A percentile compares a stretch with the other conserved stretches of the same genome.
Evolutionary conservation across 2,888 invertebrate species (phyloP).

Genomic region (Hydraecia micacea): DNA sequence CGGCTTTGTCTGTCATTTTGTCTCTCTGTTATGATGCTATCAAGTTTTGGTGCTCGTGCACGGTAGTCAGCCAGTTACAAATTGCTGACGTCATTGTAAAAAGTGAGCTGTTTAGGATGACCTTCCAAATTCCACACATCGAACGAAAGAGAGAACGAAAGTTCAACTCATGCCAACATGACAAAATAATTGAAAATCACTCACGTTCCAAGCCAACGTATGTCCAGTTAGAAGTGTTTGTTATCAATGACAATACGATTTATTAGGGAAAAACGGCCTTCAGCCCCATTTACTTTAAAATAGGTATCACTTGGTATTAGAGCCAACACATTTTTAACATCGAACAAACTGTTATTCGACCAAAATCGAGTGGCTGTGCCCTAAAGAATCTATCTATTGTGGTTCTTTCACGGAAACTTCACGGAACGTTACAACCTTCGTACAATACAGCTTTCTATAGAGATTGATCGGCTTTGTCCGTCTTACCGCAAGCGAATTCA

Average conservation of each 20-base stretch:
- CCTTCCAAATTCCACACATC: constrained; percentile 51
- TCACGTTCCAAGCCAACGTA: constrained; percentile 9
- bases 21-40: constrained; percentile 34
- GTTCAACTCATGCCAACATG: constrained; percentile 44
- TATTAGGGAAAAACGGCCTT: constrained; percentile 25
- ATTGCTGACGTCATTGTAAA: constrained; percentile 51
- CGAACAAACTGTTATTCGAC: constrained; percentile 56
- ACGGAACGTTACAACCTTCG: constrained; percentile 63
- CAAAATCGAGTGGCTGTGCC: constrained; percentile 57
- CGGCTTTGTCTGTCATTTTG: constrained; percentile 39
- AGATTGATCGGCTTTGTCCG: constrained; percentile 70
- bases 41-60: constrained; percentile 5
- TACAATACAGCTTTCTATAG: constrained; percentile 68
- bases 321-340: constrained; percentile 36
- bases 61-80: constrained; percentile 36
- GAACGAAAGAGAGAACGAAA: constrained; percentile 47
- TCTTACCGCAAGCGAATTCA: constrained; percentile 73
- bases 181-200: constrained; percentile 34
- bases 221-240: constrained; percentile 13
- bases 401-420: constrained; percentile 56
- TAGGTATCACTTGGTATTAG: constrained; percentile 11
- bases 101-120: constrained; percentile 45
- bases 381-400: constrained; percentile 56
- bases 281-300: constrained; percentile 14
- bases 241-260: background rate